Base-by-base conservation (phyloP, 2,113 vertebrate genomes). In the Tupaia tana region DNA sequence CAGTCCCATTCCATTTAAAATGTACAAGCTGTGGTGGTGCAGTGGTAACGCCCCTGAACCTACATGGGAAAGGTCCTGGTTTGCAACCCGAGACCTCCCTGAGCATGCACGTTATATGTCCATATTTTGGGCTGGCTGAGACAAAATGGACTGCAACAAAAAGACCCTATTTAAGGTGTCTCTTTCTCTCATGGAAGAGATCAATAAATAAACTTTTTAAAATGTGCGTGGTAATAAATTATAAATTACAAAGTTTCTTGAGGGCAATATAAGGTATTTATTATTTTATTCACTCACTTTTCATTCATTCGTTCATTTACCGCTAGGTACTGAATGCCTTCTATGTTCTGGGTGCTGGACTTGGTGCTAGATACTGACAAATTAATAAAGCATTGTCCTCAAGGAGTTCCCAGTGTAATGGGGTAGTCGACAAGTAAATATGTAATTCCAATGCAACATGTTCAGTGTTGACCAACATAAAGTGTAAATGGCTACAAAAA, bases 361-460 rank as follows among this genome's bases (percentile, higher is more conserved):
- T 58, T 81, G 66, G 31, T 43, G 7, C 58, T 63, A 19, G 24
- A 18, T 19, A 19, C n/a, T 73, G 43, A 66, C 71, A 75, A 52
- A 7, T 61, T n/a, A 61, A 27, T 18, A 16, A 54, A 20, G 31
- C 4, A 1, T 20, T 54, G 77, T 27, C 7, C 1, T 27, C 24
- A 20, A 25, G 20, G 4, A 25, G 58, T 11, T 73, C 13, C 29
- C 0, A 22, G 6, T 43, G 6, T 19, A 1, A 82, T 1, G 24
- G 66, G 9, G n/a, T n/a, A 24, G 4, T 29, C 6, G 34, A 24
- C 29, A 85, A 64, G 75, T 3, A 43, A 63, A 59, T 18, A n/a
- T 5, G 2, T 1, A 15, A 3, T 52, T 54, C 27, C 4, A 54
- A 7, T 7, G 18, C 3, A 7, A 1, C 3, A 24, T 27, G n/a